Evolutionary conservation across 2,113 vertebrate genomes (phyloP).

Genomic region (Brachypteracias leptosomus): DNA sequence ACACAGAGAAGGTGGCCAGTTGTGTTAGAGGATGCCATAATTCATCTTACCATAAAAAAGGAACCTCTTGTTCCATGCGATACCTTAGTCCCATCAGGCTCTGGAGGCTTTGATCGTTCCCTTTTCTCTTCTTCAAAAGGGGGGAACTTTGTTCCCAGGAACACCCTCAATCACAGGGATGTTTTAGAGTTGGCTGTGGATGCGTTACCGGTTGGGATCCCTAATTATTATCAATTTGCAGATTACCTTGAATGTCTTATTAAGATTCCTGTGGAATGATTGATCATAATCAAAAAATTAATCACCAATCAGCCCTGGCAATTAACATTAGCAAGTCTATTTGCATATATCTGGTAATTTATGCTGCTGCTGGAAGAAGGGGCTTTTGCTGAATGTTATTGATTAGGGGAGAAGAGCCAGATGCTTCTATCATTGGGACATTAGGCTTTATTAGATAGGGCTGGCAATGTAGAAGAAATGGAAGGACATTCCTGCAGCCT

Average conservation of each 20-base stretch:
- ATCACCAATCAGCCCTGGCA: slow-evolving; percentile 74
- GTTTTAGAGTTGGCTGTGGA: slow-evolving; percentile 10
- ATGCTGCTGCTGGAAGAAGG: slow-evolving; percentile 58
- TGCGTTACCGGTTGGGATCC: background rate
- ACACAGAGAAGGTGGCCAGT: background rate
- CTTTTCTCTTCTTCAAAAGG: background rate
- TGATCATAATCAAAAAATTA: slow-evolving; percentile 79
- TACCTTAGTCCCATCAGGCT: background rate
- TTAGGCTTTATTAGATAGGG: background rate
- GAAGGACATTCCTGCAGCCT: background rate
- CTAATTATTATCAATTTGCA: slow-evolving; percentile 67
- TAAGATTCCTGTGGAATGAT: slow-evolving; percentile 60
- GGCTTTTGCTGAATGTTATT: slow-evolving; percentile 65
- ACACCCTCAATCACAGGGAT: background rate
- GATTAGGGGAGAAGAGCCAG: slow-evolving; percentile 61
- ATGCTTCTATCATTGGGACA: slow-evolving; percentile 9
- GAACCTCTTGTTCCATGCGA: background rate
- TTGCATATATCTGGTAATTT: slow-evolving; percentile 74
- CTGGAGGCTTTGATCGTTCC: background rate
- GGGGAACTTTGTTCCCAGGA: background rate
- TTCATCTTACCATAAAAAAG: background rate
- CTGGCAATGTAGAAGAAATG: background rate
- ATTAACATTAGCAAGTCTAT: slow-evolving; percentile 74
- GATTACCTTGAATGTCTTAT: slow-evolving; percentile 62
- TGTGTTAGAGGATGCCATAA: background rate